These are phyloP conservation scores for Melieria crassipennis DNA, from an alignment of 2,888 invertebrate species.

Conservation along the genomic window DNA sequence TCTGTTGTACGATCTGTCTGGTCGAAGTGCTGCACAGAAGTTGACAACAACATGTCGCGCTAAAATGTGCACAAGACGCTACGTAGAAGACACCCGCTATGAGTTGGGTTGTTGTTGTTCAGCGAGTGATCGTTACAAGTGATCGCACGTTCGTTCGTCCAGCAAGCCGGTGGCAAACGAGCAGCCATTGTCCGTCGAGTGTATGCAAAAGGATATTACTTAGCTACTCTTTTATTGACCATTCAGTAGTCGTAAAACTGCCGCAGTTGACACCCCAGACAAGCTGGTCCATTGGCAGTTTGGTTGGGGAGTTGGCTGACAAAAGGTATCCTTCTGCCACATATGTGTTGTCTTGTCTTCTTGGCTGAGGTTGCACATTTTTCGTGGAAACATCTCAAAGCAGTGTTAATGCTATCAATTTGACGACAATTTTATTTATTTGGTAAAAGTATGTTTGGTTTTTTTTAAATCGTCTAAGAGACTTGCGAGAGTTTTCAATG, in stretches of 20 bases:
- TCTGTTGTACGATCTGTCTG: background rate
- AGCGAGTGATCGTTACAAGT: background rate
- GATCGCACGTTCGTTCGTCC: background rate
- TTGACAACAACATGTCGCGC: slow-evolving; percentile 8
- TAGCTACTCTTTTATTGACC: slow-evolving; percentile 23
- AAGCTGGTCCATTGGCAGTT: no score
- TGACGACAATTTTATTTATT: no score
- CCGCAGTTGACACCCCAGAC: background rate
- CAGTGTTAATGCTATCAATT: no score
- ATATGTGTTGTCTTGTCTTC: no score
- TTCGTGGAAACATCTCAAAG: no score
- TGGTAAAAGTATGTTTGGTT: no score
- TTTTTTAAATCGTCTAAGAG: no score
- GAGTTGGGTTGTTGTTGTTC: slow-evolving; percentile 3
- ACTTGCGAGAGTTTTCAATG: no score
- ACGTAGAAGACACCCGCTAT: slow-evolving; percentile 12
- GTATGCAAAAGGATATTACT: slow-evolving; percentile 11
- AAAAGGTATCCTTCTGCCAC: no score
- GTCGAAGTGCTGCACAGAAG: slow-evolving; percentile 9
- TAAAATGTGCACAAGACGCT: slow-evolving; percentile 3
- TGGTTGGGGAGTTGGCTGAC: no score
- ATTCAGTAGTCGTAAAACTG: slow-evolving; percentile 32
- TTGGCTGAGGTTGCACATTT: no score
- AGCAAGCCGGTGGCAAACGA: slow-evolving; percentile 18
- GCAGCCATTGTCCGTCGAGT: slow-evolving; percentile 8